A percentile compares a stretch with the other conserved stretches of the same genome.
Conservation (phyloP, 2,888 invertebrate species). For the Melieria omissa region DNA sequence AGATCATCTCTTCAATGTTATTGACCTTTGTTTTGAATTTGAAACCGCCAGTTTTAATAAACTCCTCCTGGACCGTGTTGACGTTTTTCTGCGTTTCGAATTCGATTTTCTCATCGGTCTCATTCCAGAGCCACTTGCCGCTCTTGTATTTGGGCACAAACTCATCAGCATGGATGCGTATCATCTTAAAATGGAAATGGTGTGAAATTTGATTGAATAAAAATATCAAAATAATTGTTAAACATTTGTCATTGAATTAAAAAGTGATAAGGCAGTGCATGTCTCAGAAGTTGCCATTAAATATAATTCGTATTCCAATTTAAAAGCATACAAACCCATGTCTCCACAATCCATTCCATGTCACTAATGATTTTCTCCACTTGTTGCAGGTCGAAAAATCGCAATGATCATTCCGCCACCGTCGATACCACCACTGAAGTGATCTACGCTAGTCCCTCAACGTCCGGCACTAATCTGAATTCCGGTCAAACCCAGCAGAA, state of each 20-base stretch:
- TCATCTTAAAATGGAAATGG: conserved; percentile 46
- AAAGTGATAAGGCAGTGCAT: too few relatives aligned
- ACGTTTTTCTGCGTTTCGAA: conserved; percentile 50
- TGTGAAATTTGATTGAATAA: not conserved
- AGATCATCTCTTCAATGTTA: conserved; percentile 61
- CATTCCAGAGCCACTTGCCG: conserved; percentile 62
- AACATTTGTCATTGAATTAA: too few relatives aligned
- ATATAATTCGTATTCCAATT: too few relatives aligned
- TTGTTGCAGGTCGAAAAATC: conserved; percentile 57
- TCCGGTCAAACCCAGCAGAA: conserved; percentile 49
- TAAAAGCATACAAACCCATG: too few relatives aligned
- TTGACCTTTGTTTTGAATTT: conserved; percentile 56
- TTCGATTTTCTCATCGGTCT: conserved; percentile 47
- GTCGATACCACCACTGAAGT: conserved; percentile 49
- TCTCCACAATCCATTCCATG: too few relatives aligned
- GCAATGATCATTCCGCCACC: conserved; percentile 55
- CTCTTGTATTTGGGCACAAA: conserved; percentile 55
- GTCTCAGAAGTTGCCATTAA: too few relatives aligned
- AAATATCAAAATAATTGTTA: not conserved
- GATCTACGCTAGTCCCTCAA: conserved; percentile 61
- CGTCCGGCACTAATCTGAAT: conserved; percentile 47
- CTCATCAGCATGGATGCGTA: conserved; percentile 53
- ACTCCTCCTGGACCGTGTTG: conserved; percentile 44
- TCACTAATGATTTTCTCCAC: too few relatives aligned
- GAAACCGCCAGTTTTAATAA: conserved; percentile 51